phyloP scores from a whole-genome alignment of 2,888 invertebrate genomes.

The Exocentrus adspersus region DNA sequence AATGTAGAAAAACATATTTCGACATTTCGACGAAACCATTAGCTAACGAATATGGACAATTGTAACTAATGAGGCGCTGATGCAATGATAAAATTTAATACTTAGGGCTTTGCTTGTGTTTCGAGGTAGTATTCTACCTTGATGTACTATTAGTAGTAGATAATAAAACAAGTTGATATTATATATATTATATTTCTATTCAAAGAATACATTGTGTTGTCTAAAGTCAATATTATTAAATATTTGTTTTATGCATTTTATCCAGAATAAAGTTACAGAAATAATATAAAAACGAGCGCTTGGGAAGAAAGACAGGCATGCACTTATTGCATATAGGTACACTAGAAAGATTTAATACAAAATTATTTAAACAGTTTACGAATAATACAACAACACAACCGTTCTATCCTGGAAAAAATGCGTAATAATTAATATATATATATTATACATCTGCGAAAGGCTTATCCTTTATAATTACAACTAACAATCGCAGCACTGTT shows the following conservation, averaged over 20 bases:
- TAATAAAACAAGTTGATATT: constrained; percentile 23
- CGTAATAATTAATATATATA: constrained; percentile 51
- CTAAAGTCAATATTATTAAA: constrained; percentile 64
- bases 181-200: constrained; percentile 62
- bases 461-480: constrained; percentile 61
- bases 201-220: constrained; percentile 65
- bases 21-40: too few species aligned
- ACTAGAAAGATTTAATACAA: constrained; percentile 53
- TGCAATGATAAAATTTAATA: too few species aligned
- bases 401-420: constrained; percentile 60
- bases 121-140: too few species aligned
- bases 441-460: constrained; percentile 63
- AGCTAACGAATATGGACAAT: too few species aligned
- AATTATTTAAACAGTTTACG: constrained; percentile 52
- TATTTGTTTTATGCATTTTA: constrained; percentile 59
- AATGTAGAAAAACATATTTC: too few species aligned
- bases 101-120: too few species aligned
- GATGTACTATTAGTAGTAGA: neutral
- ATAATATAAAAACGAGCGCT: constrained; percentile 45
- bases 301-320: neutral
- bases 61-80: too few species aligned
- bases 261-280: constrained; percentile 58
- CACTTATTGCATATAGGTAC: neutral
- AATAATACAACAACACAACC: constrained; percentile 47
- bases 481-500: constrained; percentile 59